Base-by-base conservation (phyloP, 2,113 vertebrate species). In the Cepphus grylle region DNA sequence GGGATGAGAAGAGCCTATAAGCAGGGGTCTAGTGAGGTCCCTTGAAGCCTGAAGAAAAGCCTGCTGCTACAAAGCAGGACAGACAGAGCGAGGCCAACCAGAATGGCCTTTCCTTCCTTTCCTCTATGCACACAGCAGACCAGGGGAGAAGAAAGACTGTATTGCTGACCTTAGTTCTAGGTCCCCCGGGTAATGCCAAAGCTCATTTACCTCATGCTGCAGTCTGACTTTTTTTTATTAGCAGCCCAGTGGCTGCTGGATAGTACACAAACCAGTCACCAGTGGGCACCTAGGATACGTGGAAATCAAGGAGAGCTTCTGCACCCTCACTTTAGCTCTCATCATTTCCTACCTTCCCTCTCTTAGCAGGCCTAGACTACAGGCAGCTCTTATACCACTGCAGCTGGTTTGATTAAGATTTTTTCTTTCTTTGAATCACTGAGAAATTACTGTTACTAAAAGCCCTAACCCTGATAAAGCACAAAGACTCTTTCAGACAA, bases 201-300 rank as follows among this genome's bases (percentile, higher is more conserved):
- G 88, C 88, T 96, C 76, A 96, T 96, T 95, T 94, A 92, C 63
- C 85, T 92, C 92, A 83, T 63, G 17, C 63, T 90, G 59, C 86
- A 86, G 62, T 76, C n/a, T 21, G 13, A 49, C 3, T 22, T 56
- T 53, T 52, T 73, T 36, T 36, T 66, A 74, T 67, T 78, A 94
- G 34, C 38, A 74, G 50, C 47, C 65, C 27, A 79, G 65, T 84
- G 23, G 9, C 61, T 87, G 50, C 40, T 86, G 49, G 30, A 22
- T 5, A 76, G 34, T 14, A 61, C 53, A 73, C 15, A 94, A 80
- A 70, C 9, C 71, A 82, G 61, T 72, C 70, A 47, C 52, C 47
- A 76, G 8, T 7, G 79, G 34, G 16, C 49, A 76, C 4, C 34
- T 34, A 62, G 14, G n/a, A 38, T 25, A 69, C 3, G 6, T 18